These are phyloP conservation scores for Hozukius guyotensis DNA, from an alignment of 2,797 vertebrate species.

Conservation along the genomic window DNA sequence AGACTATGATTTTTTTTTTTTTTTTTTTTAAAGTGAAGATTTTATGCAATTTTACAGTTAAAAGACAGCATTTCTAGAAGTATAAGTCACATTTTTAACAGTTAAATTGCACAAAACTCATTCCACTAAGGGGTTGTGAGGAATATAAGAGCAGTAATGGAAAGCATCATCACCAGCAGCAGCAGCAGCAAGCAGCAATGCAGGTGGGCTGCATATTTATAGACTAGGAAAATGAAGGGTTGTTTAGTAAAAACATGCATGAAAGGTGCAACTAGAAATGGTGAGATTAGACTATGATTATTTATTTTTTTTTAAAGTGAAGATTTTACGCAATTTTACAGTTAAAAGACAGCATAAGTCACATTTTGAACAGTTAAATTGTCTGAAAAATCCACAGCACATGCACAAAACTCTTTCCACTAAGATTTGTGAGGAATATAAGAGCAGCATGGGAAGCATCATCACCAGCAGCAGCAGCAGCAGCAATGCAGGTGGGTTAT, in stretches of 20 bases:
- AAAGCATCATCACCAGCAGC: no score
- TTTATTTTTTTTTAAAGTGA: neutral
- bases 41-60: neutral
- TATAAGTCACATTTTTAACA: neutral
- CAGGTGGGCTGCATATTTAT: constrained; percentile 38
- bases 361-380: neutral
- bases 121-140: neutral
- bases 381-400: neutral
- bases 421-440: neutral
- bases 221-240: neutral
- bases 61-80: neutral
- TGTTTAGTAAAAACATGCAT: neutral
- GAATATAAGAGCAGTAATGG: neutral
- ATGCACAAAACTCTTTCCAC: neutral
- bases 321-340: neutral
- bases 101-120: neutral
- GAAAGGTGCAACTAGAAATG: neutral
- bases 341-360: neutral
- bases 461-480: constrained; percentile 10
- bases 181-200: constrained; percentile 15
- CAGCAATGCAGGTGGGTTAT: constrained; percentile 31
- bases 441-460: constrained; percentile 4
- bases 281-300: neutral
- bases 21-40: neutral
- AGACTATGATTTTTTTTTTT: fast-evolving